Conservation (phyloP, 1,140 invertebrate species). For the Drosophila sproati region DNA sequence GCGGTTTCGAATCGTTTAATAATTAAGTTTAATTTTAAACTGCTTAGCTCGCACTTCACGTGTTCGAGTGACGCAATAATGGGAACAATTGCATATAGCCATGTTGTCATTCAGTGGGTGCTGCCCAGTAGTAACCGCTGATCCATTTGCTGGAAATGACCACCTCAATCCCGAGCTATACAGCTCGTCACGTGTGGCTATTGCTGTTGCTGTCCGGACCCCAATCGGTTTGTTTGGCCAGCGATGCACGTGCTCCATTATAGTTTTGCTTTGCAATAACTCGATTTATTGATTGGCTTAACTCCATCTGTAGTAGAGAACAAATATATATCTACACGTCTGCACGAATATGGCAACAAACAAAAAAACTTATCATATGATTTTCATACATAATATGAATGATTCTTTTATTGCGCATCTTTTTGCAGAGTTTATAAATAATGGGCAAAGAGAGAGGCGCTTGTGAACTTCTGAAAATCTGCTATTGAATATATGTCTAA, state of each 20-base stretch:
- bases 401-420: no score
- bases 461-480: no score
- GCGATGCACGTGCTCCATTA: constrained; percentile 3
- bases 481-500: no score
- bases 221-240: constrained; percentile 2
- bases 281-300: neutral
- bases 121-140: constrained; percentile 10
- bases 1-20: constrained; percentile 44
- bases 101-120: constrained; percentile 12
- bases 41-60: constrained; percentile 57
- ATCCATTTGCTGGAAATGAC: constrained; percentile 3
- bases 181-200: constrained; percentile 28
- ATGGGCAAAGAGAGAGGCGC: no score
- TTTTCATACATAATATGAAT: neutral
- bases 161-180: constrained; percentile 12
- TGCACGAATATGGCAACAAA: neutral
- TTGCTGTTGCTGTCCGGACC: constrained; percentile 6
- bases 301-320: neutral
- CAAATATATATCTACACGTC: neutral
- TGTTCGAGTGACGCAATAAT: constrained; percentile 68
- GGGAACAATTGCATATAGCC: constrained; percentile 50
- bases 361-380: neutral
- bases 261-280: neutral
- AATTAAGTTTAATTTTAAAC: constrained; percentile 72
- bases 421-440: no score